Evolutionary conservation across 1,140 invertebrate species (phyloP).

Genomic region (Hylaeus anthracinus): DNA sequence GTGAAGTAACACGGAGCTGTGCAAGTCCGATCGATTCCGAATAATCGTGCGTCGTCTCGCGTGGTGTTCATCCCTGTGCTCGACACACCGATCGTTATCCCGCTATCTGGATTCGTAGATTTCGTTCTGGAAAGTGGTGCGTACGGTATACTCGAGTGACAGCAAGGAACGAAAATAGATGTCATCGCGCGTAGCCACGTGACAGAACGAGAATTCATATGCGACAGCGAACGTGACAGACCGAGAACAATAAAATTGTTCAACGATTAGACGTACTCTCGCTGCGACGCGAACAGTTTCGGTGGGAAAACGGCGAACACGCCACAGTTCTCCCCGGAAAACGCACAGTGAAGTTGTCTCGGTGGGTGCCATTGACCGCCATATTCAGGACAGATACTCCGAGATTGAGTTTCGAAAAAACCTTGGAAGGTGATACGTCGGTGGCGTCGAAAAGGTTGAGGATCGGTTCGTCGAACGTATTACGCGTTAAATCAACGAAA

Average conservation of each 20-base stretch:
- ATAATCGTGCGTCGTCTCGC: neutral
- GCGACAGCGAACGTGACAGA: neutral
- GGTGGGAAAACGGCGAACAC: neutral
- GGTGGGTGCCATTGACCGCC: constrained; percentile 56
- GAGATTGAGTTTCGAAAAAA: constrained; percentile 38
- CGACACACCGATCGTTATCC: neutral
- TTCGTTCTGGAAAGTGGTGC: neutral
- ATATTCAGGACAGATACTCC: constrained; percentile 55
- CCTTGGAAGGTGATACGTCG: constrained; percentile 17
- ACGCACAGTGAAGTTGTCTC: constrained; percentile 55
- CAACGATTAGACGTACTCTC: neutral
- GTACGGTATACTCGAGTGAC: neutral
- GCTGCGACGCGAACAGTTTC: neutral
- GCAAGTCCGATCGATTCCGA: constrained; percentile 39
- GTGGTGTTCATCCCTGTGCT: neutral
- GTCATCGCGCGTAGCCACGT: neutral
- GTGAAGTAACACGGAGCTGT: constrained; percentile 19
- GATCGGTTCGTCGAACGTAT: constrained; percentile 2
- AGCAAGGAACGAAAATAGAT: constrained; percentile 21
- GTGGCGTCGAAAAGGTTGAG: constrained; percentile 27
- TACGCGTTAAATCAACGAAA: constrained; percentile 1
- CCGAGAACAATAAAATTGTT: neutral
- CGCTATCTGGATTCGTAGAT: neutral
- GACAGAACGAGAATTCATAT: neutral
- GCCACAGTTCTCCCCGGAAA: constrained; percentile 2